Percentiles rank a stretch among this genome's conserved stretches.
Evolutionary conservation across 2,113 vertebrate species (phyloP).

Genomic region (Pionites leucogaster): DNA sequence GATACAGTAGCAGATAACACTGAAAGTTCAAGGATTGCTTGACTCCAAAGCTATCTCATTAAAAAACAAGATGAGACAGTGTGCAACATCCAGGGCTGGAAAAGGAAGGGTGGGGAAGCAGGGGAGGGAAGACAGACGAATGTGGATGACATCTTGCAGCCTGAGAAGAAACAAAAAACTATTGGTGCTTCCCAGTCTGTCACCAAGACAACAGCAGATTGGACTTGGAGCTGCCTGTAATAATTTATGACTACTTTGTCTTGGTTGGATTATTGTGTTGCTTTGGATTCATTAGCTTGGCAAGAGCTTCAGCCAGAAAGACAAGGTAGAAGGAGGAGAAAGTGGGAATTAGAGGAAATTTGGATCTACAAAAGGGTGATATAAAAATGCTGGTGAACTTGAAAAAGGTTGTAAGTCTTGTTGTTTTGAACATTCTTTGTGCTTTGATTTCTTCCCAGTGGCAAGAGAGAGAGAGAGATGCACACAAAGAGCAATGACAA

Average conservation of each 20-base stretch:
- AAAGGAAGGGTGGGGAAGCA: neutral
- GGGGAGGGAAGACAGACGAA: neutral
- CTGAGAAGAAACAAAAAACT: constrained; percentile 18
- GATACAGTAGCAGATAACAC: neutral
- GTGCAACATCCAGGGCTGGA: neutral
- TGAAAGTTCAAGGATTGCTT: neutral
- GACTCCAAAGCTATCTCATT: neutral
- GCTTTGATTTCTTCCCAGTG: neutral
- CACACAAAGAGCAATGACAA: neutral
- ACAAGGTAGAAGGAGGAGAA: neutral
- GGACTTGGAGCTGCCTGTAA: constrained; percentile 32
- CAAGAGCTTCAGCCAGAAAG: neutral
- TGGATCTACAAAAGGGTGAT: neutral
- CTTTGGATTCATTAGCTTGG: constrained; percentile 9
- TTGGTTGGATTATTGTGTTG: constrained; percentile 19
- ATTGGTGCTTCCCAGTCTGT: constrained; percentile 2
- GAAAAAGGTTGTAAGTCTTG: neutral
- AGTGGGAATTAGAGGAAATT: neutral
- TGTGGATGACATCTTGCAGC: neutral
- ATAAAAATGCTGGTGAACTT: neutral
- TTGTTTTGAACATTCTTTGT: neutral
- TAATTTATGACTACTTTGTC: constrained; percentile 55
- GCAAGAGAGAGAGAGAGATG: neutral
- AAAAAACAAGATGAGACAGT: neutral
- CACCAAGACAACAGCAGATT: constrained; percentile 55